Evolutionary conservation across 2,797 vertebrate genomes (phyloP), one percentile per base, ranked within the genome.

Genomic region (Syngnathus acus): DNA sequence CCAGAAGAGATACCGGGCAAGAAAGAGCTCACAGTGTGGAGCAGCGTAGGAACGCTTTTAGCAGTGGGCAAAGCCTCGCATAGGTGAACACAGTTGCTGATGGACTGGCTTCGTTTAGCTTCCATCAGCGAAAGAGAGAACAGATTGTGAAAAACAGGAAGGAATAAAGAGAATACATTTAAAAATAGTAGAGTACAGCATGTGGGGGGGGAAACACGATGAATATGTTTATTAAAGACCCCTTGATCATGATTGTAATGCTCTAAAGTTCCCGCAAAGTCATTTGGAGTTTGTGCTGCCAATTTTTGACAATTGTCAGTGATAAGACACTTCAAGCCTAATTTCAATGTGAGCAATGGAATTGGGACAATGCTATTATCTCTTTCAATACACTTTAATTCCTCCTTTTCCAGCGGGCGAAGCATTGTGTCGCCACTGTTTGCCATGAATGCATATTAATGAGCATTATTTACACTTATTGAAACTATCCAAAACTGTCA

Each of bases 81-180:
- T 68, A 98, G 97, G 87, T 96, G 95, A 70, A 92, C 95, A 95
- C 97, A 98, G 94, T 95, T 99, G 97, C 94, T 95, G 95, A 98
- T 95, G 93, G 97, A 98, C 88, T 97, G 95, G 92, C 97, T 98
- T 93, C 96, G 92, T 92, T 98, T 98, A 90, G 96, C 97, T 99
- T 95, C 89, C 92, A 88, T 87, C 73, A 80, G 84, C 87, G 76
- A 88, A 89, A 72, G 89, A 78, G 79, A 86, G 65, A 64, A 63
- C 70, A 77, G 77, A 82, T 9, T 76, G 65, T 68, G 70, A 68
- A 71, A 53, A 76, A 66, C 32, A 64, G 81, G 72, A 80, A 67
- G 53, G 60, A 80, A 82, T 71, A 72, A 40, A 79, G 69, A 82
- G 55, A 80, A 65, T 66, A 69, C 19, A 63, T 62, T 14, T 47